phyloP scores from a whole-genome alignment of 2,113 vertebrate genomes.

The Campylomormyrus numenius region DNA sequence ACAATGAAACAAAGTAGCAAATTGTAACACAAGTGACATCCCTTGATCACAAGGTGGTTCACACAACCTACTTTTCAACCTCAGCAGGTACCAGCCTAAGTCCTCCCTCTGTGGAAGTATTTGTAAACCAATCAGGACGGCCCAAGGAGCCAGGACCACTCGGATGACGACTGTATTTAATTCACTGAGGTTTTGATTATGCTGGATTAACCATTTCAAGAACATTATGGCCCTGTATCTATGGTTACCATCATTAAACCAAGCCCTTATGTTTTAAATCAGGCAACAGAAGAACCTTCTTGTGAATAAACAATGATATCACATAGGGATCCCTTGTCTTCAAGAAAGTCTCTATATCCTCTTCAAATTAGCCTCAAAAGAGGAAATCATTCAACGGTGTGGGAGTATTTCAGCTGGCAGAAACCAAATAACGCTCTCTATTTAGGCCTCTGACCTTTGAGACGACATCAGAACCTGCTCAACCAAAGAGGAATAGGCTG shows the following conservation, averaged over 20 bases:
- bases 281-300: conserved; percentile 45
- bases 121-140: not conserved
- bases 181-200: not conserved
- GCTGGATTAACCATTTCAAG: conserved; percentile 31
- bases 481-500: conserved; percentile 48
- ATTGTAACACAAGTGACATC: not conserved
- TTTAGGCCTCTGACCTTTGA: conserved; percentile 36
- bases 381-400: conserved; percentile 31
- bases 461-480: conserved; percentile 43
- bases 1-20: not conserved
- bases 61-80: not conserved
- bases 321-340: conserved; percentile 32
- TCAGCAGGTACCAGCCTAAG: not conserved
- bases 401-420: conserved; percentile 10
- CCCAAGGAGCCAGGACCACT: not conserved
- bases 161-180: not conserved
- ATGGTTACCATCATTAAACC: conserved; percentile 53
- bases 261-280: conserved; percentile 36
- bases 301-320: conserved; percentile 34
- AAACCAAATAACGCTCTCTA: conserved; percentile 28
- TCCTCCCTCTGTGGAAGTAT: not conserved
- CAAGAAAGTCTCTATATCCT: conserved; percentile 38
- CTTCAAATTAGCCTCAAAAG: conserved; percentile 37
- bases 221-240: conserved; percentile 45
- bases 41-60: not conserved